phyloP scores from a whole-genome alignment of 1,140 invertebrate genomes.

The Ruditapes philippinarum region DNA sequence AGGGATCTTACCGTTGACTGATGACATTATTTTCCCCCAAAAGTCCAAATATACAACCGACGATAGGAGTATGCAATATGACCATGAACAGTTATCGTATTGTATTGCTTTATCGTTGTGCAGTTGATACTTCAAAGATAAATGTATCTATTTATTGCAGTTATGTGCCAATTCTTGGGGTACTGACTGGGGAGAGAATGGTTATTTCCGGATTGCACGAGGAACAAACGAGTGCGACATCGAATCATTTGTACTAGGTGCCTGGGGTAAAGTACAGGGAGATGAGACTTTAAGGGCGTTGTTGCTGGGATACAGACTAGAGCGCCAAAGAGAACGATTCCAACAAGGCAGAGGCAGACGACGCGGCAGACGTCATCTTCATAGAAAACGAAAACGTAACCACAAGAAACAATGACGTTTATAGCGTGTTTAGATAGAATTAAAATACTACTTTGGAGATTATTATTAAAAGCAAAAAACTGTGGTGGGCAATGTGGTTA shows the following conservation, averaged over 20 bases:
- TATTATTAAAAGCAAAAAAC: too few species aligned
- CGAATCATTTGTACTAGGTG: conserved; percentile 83
- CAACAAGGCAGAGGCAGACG: background rate
- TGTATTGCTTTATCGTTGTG: too few species aligned
- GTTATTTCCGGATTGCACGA: conserved; percentile 83
- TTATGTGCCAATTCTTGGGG: conserved; percentile 97
- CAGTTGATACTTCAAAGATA: too few species aligned
- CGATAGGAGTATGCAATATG: too few species aligned
- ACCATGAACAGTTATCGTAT: too few species aligned
- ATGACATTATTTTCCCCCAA: too few species aligned
- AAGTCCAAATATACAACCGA: too few species aligned
- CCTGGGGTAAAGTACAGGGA: conserved; percentile 70
- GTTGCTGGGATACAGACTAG: background rate
- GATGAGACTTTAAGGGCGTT: conserved; percentile 10
- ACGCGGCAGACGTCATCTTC: conserved; percentile 35
- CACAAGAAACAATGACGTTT: background rate
- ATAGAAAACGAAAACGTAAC: background rate
- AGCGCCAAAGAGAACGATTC: conserved; percentile 2
- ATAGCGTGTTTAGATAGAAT: too few species aligned
- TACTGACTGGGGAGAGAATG: conserved; percentile 93
- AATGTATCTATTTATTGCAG: too few species aligned
- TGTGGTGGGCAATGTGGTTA: too few species aligned
- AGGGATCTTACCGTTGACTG: too few species aligned
- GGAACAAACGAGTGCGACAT: conserved; percentile 83
- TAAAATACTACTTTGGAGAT: background rate